Evolutionary conservation across 2,113 vertebrate species (phyloP), one percentile per base, ranked within the genome.

Genomic region (Sphaerodactylus townsendi): DNA sequence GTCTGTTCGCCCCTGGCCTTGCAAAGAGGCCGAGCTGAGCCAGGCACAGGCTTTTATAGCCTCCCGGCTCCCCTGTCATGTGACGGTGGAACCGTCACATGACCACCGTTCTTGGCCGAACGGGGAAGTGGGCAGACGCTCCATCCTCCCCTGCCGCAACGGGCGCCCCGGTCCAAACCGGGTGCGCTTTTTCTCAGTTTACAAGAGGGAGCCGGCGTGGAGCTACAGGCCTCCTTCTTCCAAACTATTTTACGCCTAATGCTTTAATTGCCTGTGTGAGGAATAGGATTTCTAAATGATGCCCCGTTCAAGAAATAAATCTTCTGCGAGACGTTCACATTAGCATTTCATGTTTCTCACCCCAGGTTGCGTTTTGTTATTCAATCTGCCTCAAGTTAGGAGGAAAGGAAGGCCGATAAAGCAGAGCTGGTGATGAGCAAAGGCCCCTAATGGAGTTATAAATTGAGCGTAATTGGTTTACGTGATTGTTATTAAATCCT

Each of bases 401-500:
- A 93, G 88, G 84, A 93, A 88, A 44, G 69, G 65, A 48, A 89
- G 83, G 76, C 91, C 87, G 93, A 81, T 92, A 89, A 91, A 91
- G 90, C 48, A 87, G 83, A 86, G 74, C 5, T 3, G 88, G 25
- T 92, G 93, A 95, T 94, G 92, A 95, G 94, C 94, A 94, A 62
- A 92, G 90, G 89, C 59, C 90, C 86, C 91, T 96, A 94, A 96
- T 93, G 88, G 93, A 94, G 88, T 93, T 96, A 95, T 95, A 95
- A 95, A 96, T 93, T 89, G 92, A 96, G 93, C 94, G 92, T 96
- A 96, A 96, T 96, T 96, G 93, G 93, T 96, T 95, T 95, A 93
- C 1, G 72, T 89, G 94, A 95, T 96, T 95, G 90, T 93, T 95
- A 95, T 94, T 95, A 95, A 95, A 92, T 93, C 71, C 86, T 86